Percentiles rank a stretch among this genome's conserved stretches.
phyloP scores from a whole-genome alignment of 2,113 vertebrate genomes.

The Cyphomyrus plagiostoma region DNA sequence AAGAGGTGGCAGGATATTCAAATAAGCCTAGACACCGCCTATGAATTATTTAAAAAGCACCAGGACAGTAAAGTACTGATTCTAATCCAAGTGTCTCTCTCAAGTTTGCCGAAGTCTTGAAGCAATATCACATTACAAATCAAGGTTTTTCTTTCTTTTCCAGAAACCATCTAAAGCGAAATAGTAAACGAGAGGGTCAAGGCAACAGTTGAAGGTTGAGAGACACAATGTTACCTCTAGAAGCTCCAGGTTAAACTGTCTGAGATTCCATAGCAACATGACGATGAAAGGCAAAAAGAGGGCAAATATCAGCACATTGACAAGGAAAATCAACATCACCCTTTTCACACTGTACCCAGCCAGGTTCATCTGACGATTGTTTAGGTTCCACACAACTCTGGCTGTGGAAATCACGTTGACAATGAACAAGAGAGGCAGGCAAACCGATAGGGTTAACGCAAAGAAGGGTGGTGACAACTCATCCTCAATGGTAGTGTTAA shows the following conservation, averaged over 20 bases:
- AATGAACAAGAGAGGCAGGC: not conserved
- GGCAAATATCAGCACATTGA: not conserved
- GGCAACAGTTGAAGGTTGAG: not conserved
- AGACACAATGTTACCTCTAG: not conserved
- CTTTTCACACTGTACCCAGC: not conserved
- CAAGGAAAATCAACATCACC: not conserved
- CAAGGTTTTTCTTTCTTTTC: not conserved
- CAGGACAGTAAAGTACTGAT: not conserved
- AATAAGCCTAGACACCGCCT: not conserved
- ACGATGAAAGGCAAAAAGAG: not conserved
- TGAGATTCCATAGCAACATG: not conserved
- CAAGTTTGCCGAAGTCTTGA: not conserved
- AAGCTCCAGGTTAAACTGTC: too few species aligned
- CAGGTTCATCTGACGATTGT: not conserved
- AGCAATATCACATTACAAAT: not conserved
- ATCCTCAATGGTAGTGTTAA: not conserved
- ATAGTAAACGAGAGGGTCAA: not conserved
- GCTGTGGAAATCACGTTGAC: not conserved
- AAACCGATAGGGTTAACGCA: not conserved
- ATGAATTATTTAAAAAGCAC: not conserved
- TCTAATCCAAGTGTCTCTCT: not conserved
- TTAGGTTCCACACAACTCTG: not conserved
- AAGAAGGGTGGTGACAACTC: not conserved
- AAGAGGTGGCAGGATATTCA: not conserved
- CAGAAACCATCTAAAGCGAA: not conserved